Evolutionary conservation across 2,113 vertebrate genomes (phyloP).

Genomic region (Pedionomus torquatus): DNA sequence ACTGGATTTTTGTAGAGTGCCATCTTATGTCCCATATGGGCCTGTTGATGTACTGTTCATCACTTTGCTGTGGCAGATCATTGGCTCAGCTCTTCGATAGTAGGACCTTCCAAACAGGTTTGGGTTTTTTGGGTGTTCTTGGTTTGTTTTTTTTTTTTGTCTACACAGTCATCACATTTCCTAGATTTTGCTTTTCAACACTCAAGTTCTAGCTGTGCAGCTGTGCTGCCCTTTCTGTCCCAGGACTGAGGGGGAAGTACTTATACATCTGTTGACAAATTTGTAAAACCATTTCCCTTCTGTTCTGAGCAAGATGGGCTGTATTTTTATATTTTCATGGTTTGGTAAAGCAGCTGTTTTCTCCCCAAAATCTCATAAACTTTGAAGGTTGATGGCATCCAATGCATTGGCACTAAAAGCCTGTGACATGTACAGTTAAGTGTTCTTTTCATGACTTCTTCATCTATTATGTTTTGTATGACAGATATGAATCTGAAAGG

Average conservation of each 20-base stretch:
- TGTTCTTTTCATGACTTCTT: background rate
- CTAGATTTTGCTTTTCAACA: constrained; percentile 6
- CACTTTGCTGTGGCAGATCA: background rate
- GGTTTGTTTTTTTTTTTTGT: background rate
- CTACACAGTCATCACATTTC: background rate
- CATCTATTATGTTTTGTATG: background rate
- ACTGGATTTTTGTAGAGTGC: constrained; percentile 37
- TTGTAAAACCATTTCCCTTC: background rate
- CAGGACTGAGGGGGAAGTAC: background rate
- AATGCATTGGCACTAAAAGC: background rate
- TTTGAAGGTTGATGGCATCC: background rate
- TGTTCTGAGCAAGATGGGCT: background rate
- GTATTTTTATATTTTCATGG: background rate
- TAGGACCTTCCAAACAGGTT: constrained; percentile 40
- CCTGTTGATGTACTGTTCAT: background rate
- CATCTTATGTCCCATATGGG: background rate
- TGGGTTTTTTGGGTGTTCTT: background rate
- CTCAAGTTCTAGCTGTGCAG: background rate
- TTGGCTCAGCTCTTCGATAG: background rate
- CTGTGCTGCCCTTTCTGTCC: background rate
- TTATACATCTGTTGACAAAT: background rate
- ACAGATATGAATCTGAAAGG: background rate
- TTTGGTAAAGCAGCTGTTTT: constrained; percentile 18
- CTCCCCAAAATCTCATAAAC: background rate
- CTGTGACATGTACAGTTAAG: background rate